Base-by-base conservation (phyloP, 2,888 invertebrate genomes). In the Meandrusa payeni region DNA sequence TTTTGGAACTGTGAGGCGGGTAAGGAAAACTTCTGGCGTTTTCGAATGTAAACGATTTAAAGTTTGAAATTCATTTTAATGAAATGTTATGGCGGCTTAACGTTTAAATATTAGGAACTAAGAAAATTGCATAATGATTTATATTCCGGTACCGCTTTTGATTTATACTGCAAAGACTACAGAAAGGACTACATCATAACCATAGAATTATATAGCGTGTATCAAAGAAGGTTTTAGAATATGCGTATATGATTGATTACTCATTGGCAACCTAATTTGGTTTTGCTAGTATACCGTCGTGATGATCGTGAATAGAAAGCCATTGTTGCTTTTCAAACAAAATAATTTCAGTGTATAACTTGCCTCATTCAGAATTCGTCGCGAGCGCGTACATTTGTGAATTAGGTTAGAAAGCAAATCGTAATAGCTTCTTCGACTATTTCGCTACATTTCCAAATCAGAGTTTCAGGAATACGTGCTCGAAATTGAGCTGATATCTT, bases 31-130 rank as follows among this genome's bases (percentile, higher is more conserved):
- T n/a, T n/a, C n/a, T n/a, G n/a, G n/a, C 39, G 23, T 31, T 39
- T 39, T 31, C 22, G 22, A 31, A 29, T 39, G 39, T 31, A 31
- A 39, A 39, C 29, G 39, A 15, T 39, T 39, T 24, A 39, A 39
- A 39, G 39, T 39, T 39, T 13, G 15, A 31, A 38, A 29, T 27
- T 23, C 23, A 22, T 39, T 31, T 29, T 10, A 23, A 22, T 39
- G 24, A 31, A 13, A 15, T 23, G 9, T 10, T 15, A 9, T 38
- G 22, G 12, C 15, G 13, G 13, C 22, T 29, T 20, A 20, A 29
- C 17, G 11, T 28, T 28, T 12, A 24, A 13, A 19, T 19, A 37
- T 27, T 4, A 7, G 19, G 19, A 12, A 20, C 22, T 1, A 20
- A 20, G 20, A 15, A 10, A 12, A 34, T 15, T 23, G 5, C 19